These are phyloP conservation scores for Pseudomyrmex pallidus DNA, from an alignment of 1,140 invertebrate genomes.

Conservation along the genomic window DNA sequence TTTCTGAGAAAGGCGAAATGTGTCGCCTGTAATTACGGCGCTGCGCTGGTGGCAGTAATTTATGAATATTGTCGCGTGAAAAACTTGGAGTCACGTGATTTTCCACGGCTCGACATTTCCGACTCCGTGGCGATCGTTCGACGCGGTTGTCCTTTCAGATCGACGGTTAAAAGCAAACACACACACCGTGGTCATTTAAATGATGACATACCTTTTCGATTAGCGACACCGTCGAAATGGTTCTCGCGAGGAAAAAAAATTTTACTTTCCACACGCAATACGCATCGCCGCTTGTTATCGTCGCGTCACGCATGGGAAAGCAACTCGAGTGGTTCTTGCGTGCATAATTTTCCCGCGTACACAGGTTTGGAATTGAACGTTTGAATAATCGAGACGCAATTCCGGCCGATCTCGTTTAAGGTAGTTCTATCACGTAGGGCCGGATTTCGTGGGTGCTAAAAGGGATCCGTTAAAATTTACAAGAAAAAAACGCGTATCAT, in stretches of 20 bases:
- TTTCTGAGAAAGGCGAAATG: no score
- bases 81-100: background rate
- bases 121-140: background rate
- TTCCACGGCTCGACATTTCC: background rate
- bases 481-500: no score
- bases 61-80: constrained; percentile 25
- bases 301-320: constrained; percentile 34
- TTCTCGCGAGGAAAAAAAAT: constrained; percentile 5
- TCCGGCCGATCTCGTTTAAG: no score
- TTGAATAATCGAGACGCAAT: background rate
- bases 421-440: no score
- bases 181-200: constrained; percentile 2
- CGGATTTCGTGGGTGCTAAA: no score
- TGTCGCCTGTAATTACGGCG: no score
- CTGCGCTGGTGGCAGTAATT: no score
- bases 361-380: background rate
- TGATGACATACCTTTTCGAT: background rate
- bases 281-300: constrained; percentile 2
- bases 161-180: constrained; percentile 4
- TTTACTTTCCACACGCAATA: background rate
- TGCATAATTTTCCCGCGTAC: background rate
- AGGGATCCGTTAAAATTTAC: no score
- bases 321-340: background rate
- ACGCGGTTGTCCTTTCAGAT: background rate
- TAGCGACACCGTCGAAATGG: background rate